Base-by-base conservation (phyloP, 2,797 vertebrate species). In the Anniella stebbinsi region DNA sequence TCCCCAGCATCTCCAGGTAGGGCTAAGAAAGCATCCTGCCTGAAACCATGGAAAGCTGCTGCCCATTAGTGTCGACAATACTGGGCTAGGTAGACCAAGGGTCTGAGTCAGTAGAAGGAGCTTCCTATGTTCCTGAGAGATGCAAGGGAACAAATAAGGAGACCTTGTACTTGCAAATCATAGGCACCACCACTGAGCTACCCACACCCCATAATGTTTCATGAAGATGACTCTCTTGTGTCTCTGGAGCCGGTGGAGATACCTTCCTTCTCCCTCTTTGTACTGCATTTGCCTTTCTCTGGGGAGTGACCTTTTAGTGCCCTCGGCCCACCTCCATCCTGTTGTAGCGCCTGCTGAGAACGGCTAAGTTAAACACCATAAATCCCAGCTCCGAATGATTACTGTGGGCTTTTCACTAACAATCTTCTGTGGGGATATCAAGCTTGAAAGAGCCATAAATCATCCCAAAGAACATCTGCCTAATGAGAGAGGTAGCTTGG, bases 341-440 rank as follows among this genome's bases (percentile, higher is more conserved):
- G 94, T 92, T 91, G 77, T 80, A 89, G 60, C 84, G 86, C 92
- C 95, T 95, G 92, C 89, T 80, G 95, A 96, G 96, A 95, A 90
- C 92, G 91, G 45, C 92, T 86, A 95, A 95, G 93, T 95, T 95
- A 96, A 96, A 94, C 93, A 94, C 94, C 93, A 93, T 96, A 96
- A 96, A 97, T 96, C 95, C 93, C 92, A 86, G 36, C 92, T 92
- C 88, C 95, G 94, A 96, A 95, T 95, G 95, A 96, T 96, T 96
- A 96, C 91, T 93, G 92, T 94, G 94, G 94, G 94, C 92, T 96
- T 97, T 96, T 95, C 92, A 93, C 95, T 95, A 96, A 95, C 95
- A 94, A 93, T 96, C 93, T 95, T 94, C 95, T 93, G 92, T 91
- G 93, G 96, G 96, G 93, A 94, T 94, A 93, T 95, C 92, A 87